Percentiles rank a stretch among this genome's conserved stretches.
These are phyloP conservation scores for Nymphalis c-album DNA, from an alignment of 2,888 invertebrate genomes.

Conservation along the genomic window DNA sequence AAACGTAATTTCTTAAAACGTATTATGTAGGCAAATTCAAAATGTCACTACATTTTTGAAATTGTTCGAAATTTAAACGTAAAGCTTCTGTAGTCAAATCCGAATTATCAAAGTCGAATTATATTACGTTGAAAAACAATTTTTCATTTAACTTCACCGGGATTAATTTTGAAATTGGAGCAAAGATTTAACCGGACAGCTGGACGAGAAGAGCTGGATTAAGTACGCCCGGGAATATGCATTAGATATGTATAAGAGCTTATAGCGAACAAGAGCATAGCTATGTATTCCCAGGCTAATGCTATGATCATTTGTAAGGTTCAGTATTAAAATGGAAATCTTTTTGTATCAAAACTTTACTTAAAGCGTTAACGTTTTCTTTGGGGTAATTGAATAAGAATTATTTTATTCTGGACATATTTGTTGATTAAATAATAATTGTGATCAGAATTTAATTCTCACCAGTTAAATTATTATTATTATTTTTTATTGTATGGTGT, in stretches of 20 bases:
- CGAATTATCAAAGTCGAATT: background rate
- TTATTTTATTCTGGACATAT: too few species aligned
- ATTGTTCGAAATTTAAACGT: too few species aligned
- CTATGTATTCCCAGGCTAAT: background rate
- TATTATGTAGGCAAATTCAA: too few species aligned
- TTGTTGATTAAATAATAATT: too few species aligned
- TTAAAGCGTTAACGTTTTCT: too few species aligned
- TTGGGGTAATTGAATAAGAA: too few species aligned
- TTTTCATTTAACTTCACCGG: slow-evolving; percentile 19
- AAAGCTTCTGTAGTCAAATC: background rate
- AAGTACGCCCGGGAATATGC: slow-evolving; percentile 23
- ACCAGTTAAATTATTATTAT: too few species aligned
- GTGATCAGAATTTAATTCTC: too few species aligned
- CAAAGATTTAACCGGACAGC: slow-evolving; percentile 29
- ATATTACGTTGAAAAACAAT: background rate
- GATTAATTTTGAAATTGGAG: slow-evolving; percentile 26
- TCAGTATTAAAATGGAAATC: background rate
- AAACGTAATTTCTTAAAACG: background rate
- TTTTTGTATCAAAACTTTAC: too few species aligned
- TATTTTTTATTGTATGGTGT: too few species aligned
- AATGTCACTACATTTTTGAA: too few species aligned
- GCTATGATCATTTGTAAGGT: background rate
- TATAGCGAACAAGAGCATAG: slow-evolving; percentile 8
- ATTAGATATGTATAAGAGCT: slow-evolving; percentile 16
- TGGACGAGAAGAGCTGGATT: slow-evolving; percentile 23